Evolutionary conservation across 2,113 vertebrate species (phyloP), one percentile per base, ranked within the genome.

Genomic region (Ivindomyrus marchei): DNA sequence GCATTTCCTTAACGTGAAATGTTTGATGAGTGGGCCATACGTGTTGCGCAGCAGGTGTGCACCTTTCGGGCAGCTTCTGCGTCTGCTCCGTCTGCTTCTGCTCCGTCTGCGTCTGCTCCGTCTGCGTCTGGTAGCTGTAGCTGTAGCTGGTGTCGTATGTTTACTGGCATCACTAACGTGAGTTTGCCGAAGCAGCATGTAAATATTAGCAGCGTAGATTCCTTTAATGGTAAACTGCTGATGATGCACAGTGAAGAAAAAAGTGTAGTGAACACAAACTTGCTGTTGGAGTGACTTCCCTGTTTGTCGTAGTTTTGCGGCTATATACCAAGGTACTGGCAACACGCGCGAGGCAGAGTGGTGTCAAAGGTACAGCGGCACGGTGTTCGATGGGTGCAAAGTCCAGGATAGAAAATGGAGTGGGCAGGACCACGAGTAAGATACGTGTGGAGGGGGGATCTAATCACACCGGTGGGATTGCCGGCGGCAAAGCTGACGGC

Each of bases 401-500:
- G 89, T 90, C 39, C 31, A 62, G 87, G 36, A 1, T 5, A 11
- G 7, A 45, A 24, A 13, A 49, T 15, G 53, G 39, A 50, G 47
- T 58, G 53, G 10, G 39, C 39, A 36, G 15, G 15, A 39, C 70
- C 31, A 39, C 1, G 70, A 74, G 70, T 10, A 74, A 36, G 50
- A 45, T 45, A 52, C 50, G n/a, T 13, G 74, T 31, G 24, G 47
- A 7, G 47, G 49, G 52, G 7, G 56, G 8, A 2, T 2, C 5
- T 85, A 89, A 89, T 89, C 77, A 31, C 39, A 31, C 31, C n/a
- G 74, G 46, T 11, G n/a, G 39, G 39, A 85, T 89, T 53, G 36
- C 53, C 45, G 31, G 31, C 70, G 31, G 88, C 13, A 52, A 24
- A 52, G 39, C 80, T 27, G 56, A 66, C 3, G 53, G 53, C 24